These are phyloP conservation scores for Lasioglossum marginatum DNA, from an alignment of 2,888 invertebrate genomes.

Conservation along the genomic window DNA sequence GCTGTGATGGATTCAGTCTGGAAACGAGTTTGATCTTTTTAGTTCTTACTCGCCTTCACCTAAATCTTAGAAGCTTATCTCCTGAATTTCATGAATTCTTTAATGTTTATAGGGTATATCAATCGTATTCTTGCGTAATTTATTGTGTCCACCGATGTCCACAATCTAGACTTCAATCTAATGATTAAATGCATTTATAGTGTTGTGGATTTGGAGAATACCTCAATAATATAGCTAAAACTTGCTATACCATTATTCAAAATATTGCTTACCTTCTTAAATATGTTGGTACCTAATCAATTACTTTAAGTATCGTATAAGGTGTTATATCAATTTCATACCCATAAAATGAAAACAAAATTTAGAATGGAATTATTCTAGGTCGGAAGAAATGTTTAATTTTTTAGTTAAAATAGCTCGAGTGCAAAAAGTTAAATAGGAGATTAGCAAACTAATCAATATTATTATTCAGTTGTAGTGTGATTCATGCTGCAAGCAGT, in stretches of 20 bases:
- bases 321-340: too few species aligned
- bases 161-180: not conserved
- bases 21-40: constrained; percentile 16
- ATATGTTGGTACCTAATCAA: too few species aligned
- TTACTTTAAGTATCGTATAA: too few species aligned
- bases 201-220: too few species aligned
- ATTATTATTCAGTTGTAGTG: not conserved
- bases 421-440: not conserved
- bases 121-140: not conserved
- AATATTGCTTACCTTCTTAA: too few species aligned
- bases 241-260: too few species aligned
- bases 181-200: not conserved
- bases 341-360: too few species aligned
- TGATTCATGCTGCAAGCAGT: not conserved
- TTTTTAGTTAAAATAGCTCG: not conserved
- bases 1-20: not conserved
- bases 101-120: not conserved
- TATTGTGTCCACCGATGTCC: not conserved
- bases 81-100: not conserved
- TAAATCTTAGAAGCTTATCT: constrained; percentile 9
- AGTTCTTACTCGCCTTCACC: constrained; percentile 22
- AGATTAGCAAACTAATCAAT: not conserved
- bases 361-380: too few species aligned
- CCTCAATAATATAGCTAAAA: too few species aligned
- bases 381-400: too few species aligned